Percentiles rank a stretch among this genome's conserved stretches.
These are phyloP conservation scores for Enteromius trimaculatus DNA, from an alignment of 2,797 vertebrate genomes.

Conservation along the genomic window DNA sequence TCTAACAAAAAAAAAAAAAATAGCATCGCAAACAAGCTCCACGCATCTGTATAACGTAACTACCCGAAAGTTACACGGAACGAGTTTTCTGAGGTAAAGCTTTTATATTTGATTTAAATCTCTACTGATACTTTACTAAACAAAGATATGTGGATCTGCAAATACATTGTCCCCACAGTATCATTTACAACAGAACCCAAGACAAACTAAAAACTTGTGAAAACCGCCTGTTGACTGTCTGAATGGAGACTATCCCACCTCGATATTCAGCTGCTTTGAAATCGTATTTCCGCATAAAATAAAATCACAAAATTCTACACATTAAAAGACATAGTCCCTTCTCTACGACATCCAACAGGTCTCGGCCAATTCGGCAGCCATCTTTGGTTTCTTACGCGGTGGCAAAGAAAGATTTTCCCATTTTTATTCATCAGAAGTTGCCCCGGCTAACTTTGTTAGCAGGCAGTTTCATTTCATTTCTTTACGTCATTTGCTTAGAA, in stretches of 20 bases:
- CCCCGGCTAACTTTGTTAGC: slow-evolving; percentile 35
- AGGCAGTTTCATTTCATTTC: neutral
- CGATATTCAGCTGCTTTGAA: neutral
- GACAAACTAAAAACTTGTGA: neutral
- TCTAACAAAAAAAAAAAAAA: neutral
- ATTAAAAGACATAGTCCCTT: neutral
- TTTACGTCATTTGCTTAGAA: neutral
- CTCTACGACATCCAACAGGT: neutral
- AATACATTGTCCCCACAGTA: neutral
- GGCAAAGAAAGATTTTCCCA: slow-evolving; percentile 5
- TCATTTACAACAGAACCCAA: neutral
- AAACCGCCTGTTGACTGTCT: slow-evolving; percentile 20
- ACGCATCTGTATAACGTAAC: neutral
- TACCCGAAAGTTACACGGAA: neutral
- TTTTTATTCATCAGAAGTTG: slow-evolving; percentile 22
- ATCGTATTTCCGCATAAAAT: slow-evolving; percentile 6
- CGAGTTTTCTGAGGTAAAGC: neutral
- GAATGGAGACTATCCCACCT: neutral
- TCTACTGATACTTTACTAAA: neutral
- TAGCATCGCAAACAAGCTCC: neutral
- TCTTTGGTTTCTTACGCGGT: slow-evolving; percentile 31
- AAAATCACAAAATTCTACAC: neutral
- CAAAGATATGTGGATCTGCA: neutral
- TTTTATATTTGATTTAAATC: neutral
- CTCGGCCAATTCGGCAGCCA: slow-evolving; percentile 7